These are phyloP conservation scores for Cactoblastis cactorum DNA, from an alignment of 2,888 invertebrate genomes.

Conservation along the genomic window DNA sequence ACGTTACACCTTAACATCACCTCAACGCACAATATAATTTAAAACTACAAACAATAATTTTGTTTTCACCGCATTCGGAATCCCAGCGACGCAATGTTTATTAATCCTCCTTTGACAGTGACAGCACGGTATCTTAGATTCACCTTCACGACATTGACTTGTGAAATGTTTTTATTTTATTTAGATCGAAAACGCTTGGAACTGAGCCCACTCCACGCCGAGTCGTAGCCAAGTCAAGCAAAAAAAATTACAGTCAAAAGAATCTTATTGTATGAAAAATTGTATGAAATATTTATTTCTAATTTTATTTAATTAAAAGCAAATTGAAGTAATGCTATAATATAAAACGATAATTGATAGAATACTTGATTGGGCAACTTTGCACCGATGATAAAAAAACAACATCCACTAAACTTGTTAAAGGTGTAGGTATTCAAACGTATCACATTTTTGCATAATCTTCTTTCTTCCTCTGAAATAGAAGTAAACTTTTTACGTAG, in stretches of 20 bases:
- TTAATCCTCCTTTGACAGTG: background rate
- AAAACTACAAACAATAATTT: too few species aligned
- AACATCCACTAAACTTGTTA: background rate
- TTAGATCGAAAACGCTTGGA: too few species aligned
- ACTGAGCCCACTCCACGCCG: too few species aligned
- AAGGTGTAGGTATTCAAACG: background rate
- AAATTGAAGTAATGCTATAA: background rate
- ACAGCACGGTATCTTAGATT: too few species aligned
- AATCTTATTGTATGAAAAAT: too few species aligned
- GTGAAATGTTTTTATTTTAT: too few species aligned
- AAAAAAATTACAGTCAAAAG: too few species aligned
- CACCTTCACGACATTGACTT: too few species aligned
- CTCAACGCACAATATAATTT: background rate
- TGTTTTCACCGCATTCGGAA: too few species aligned
- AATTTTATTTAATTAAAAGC: background rate
- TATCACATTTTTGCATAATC: background rate
- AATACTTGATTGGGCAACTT: background rate
- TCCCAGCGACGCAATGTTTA: background rate
- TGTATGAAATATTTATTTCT: background rate
- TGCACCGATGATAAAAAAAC: background rate
- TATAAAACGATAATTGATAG: background rate
- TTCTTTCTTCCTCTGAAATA: background rate
- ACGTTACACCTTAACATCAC: too few species aligned
- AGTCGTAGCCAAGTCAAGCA: too few species aligned
- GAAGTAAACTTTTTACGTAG: background rate